Evolutionary conservation across 2,888 invertebrate species (phyloP), one percentile per base, ranked within the genome.

Genomic region (Craniophora ligustri): DNA sequence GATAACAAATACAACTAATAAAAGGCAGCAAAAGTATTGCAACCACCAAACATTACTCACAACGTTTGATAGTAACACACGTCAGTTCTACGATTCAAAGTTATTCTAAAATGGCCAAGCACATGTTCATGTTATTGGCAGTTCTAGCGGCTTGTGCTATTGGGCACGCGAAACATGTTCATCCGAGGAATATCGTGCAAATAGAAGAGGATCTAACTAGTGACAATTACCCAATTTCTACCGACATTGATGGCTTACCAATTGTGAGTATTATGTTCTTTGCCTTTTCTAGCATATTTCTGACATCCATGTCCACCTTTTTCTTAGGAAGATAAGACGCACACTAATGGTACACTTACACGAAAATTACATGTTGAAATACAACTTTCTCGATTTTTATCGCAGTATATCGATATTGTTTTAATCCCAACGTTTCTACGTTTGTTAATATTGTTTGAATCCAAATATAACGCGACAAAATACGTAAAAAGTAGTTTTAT

Each of bases 1-100:
- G 84, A 84, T 84, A 83, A 79, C 78, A 73, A 46, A n/a, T 36
- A 50, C 48, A 61, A 53, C 67, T 70, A 80, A 86, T 87, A 87
- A 81, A 86, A 84, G 77, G 75, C 78, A 40, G 64, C 53, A 35
- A 56, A 55, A 42, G 35, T 51, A 44, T 46, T 48, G 21, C 39
- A 42, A 42, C n/a, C 50, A 50, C 42, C 79, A 81, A 80, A 81
- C 70, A 75, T 67, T 54, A 65, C 55, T 41, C 54, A 65, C 47
- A 71, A 28, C 46, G 34, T 47, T 46, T 57, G 64, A 60, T 32
- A 58, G 63, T 19, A 36, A 57, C 44, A 65, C 59, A 60, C 51
- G 59, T 60, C 16, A 0, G 13, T 42, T 38, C 6, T 32, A 34
- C 18, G 39, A 51, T 6, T 35, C 4, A 31, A n/a, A 32, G 13